Base-by-base conservation (phyloP, 2,113 vertebrate genomes). In the Labrus mixtus region DNA sequence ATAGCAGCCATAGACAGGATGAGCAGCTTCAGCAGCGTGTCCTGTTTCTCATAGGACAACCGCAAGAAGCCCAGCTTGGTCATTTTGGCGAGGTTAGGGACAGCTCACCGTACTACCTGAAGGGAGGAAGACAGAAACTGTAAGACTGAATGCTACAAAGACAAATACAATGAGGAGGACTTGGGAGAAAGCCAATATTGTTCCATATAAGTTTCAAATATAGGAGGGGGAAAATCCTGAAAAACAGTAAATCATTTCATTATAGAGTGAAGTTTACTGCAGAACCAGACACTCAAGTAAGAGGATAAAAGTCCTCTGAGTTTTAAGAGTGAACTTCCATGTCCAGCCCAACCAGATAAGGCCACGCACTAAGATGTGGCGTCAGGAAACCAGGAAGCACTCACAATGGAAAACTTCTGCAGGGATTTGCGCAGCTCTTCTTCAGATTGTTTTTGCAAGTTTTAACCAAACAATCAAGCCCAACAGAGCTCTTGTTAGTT, bases 11-110 rank as follows among this genome's bases (percentile, higher is more conserved):
- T 99, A 0, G 98, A 99, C 79, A 99, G 91, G 90, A 99, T 99
- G 87, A 99, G 97, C 73, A 99, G 96, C 95, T 99, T 99, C 90
- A 99, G 94, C 87, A 99, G 96, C 0, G 97, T 99, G 95, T 99
- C 98, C 93, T 99, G 98, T 84, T 99, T 99, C 95, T 99, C 98
- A 6, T 99, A 99, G 93, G 98, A 99, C 91, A 99, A 91, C 62
- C 98, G 96, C 75, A 99, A 92, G 76, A 99, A 99, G 50, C 97
- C 98, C 81, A 99, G 15, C 90, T 98, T 97, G 81, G 97, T 98
- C 98, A 99, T 99, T 79, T 93, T 97, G 87, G 88, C 91, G 89
- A 86, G 85, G 72, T 81, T 86, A 69, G 20, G 59, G 81, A 90
- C 66, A 82, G 91, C 90, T 92, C 65, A 78, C 86, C 36, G 48